phyloP scores from a whole-genome alignment of 2,113 vertebrate species.

The Excalfactoria chinensis region DNA sequence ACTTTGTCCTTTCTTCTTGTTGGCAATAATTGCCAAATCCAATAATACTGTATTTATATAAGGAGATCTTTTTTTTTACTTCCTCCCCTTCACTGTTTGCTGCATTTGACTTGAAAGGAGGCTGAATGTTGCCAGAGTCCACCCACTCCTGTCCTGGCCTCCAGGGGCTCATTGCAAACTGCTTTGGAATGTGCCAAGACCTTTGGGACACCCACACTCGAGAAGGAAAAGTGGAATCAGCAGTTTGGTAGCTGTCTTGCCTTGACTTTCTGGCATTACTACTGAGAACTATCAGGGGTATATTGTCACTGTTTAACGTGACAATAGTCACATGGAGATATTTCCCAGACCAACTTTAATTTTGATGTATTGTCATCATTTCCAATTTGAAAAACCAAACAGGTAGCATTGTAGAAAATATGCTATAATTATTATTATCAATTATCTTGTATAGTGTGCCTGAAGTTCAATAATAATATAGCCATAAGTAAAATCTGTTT shows the following conservation, averaged over 20 bases:
- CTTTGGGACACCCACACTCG: neutral
- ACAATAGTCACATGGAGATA: neutral
- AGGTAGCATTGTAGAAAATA: neutral
- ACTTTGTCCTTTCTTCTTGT: neutral
- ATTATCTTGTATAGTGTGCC: neutral
- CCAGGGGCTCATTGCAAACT: neutral
- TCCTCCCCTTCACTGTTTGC: accelerated
- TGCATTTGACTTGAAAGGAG: neutral
- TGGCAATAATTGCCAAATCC: neutral
- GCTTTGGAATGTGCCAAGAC: neutral
- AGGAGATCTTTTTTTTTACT: neutral
- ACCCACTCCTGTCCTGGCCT: neutral
- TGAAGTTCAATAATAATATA: neutral
- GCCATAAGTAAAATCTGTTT: neutral
- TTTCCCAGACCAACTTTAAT: neutral
- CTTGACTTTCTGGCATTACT: neutral
- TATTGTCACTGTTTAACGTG: neutral
- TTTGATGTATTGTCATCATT: neutral
- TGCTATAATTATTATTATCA: neutral
- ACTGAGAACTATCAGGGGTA: neutral
- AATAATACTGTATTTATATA: neutral
- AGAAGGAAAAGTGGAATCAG: neutral
- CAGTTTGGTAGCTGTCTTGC: neutral
- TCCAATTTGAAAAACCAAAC: neutral
- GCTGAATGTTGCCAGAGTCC: neutral